Evolutionary conservation across 1,140 invertebrate genomes (phyloP).

Genomic region (Zaprionus nigranus): DNA sequence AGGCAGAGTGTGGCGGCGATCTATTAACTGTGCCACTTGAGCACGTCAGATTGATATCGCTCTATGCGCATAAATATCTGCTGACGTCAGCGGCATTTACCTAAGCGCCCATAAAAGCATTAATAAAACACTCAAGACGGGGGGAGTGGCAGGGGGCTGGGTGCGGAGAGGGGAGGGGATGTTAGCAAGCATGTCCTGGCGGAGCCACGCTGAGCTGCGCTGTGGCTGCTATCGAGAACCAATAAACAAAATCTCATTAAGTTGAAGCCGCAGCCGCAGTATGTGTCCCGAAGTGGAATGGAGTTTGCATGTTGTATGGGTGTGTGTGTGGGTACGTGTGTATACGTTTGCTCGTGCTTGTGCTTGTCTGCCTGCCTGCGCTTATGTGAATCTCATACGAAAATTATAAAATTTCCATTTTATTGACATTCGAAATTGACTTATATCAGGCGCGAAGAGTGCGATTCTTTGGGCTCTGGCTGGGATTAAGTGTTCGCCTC

Average conservation of each 20-base stretch:
- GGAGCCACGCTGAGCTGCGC: not conserved
- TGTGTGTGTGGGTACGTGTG: not conserved
- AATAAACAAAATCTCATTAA: slow-evolving; percentile 81
- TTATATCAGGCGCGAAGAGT: slow-evolving; percentile 65
- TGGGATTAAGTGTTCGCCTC: slow-evolving; percentile 69
- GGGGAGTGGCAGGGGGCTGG: too few species aligned
- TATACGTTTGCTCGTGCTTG: not conserved
- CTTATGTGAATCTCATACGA: slow-evolving; percentile 35
- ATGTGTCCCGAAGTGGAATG: slow-evolving; percentile 6
- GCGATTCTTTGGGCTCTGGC: slow-evolving; percentile 41
- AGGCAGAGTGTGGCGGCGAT: slow-evolving; percentile 16
- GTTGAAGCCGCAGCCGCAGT: slow-evolving; percentile 60
- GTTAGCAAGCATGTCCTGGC: slow-evolving; percentile 16
- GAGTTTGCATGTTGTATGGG: not conserved
- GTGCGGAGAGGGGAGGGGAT: not conserved
- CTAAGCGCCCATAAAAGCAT: slow-evolving; percentile 53
- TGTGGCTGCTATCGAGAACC: slow-evolving; percentile 62
- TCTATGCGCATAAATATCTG: slow-evolving; percentile 24
- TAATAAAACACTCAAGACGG: slow-evolving; percentile 42
- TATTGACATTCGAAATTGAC: slow-evolving; percentile 80
- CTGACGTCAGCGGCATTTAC: slow-evolving; percentile 48
- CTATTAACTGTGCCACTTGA: slow-evolving; percentile 34
- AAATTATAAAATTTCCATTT: slow-evolving; percentile 83
- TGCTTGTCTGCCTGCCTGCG: not conserved
- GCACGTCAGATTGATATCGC: slow-evolving; percentile 49